Evolutionary conservation across 2,113 vertebrate genomes (phyloP), one percentile per base, ranked within the genome.

Genomic region (Drymodes brunneopygia): DNA sequence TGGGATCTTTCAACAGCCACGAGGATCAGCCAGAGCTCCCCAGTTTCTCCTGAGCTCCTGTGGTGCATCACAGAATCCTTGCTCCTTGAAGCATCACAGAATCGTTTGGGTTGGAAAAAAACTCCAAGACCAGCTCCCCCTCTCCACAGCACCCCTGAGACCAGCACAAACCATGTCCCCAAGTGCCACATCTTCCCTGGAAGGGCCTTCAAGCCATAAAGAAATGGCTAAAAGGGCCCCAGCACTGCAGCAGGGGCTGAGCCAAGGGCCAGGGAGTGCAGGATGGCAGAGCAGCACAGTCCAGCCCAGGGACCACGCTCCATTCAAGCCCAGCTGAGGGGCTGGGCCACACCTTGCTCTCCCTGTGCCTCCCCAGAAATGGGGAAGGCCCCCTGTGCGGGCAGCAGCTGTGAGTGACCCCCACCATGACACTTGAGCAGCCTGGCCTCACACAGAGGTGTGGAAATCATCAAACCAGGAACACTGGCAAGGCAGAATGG

Each of bases 11-110:
- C 17, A 40, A 2, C 4, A 56, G 33, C 15, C 35, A 22, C 0
- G 0, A 12, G 22, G 21, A 14, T 2, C 0, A 0, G 8, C 2
- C 38, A 36, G 33, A 82, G 11, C 0, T 11, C 18, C 11, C 10
- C 9, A 1, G 2, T 13, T 33, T 15, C 40, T n/a, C 5, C 12
- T 1, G 31, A 15, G 58, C n/a, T 64, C 28, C 28, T 15, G 9
- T 3, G 7, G 3, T 3, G 11, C 4, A 21, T 12, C 19, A 38
- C 8, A 51, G 21, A 31, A 40, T 5, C 2, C 17, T 4, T 35
- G 8, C n/a, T n/a, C n/a, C 17, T 4, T 35, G 8, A 12, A 38
- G 3, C 5, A 21, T 12, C 19, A 38, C 8, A 51, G 21, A 31
- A 40, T 5, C 2, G 1, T 5, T 22, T 12, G 11, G 19, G 24